Evolutionary conservation across 2,113 vertebrate genomes (phyloP).

Genomic region (Rostratula benghalensis): DNA sequence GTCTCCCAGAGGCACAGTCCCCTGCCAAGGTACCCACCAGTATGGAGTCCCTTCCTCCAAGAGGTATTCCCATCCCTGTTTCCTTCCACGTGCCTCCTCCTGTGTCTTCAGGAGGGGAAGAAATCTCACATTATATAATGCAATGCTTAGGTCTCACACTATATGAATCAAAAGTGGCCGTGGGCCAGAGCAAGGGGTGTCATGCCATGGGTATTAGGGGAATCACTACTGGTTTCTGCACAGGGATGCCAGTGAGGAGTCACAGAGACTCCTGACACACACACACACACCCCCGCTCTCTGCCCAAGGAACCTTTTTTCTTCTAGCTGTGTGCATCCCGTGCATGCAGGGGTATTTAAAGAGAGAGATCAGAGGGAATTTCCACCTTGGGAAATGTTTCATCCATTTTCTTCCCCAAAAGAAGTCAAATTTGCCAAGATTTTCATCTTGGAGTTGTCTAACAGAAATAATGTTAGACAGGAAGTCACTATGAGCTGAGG

Average conservation of each 20-base stretch:
- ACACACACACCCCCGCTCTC: fast-evolving
- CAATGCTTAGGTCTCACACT: not conserved
- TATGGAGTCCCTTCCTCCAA: not conserved
- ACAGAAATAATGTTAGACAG: not conserved
- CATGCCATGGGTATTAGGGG: not conserved
- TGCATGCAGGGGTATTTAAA: not conserved
- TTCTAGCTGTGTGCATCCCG: not conserved
- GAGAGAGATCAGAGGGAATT: not conserved
- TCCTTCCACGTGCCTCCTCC: not conserved
- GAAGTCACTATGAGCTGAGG: not conserved
- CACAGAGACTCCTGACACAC: not conserved
- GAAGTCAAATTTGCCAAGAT: not conserved
- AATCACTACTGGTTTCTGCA: not conserved
- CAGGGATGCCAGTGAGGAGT: not conserved
- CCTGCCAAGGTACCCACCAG: not conserved
- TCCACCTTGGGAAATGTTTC: not conserved
- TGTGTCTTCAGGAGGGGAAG: not conserved
- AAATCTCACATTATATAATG: not conserved
- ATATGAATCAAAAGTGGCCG: fast-evolving
- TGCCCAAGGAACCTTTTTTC: not conserved
- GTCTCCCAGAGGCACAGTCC: not conserved
- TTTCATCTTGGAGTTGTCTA: fast-evolving
- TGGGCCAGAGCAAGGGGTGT: not conserved
- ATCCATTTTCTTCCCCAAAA: not conserved
- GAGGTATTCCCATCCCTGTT: not conserved